phyloP scores from a whole-genome alignment of 2,113 vertebrate genomes.

The Gasterosteus nipponicus region DNA sequence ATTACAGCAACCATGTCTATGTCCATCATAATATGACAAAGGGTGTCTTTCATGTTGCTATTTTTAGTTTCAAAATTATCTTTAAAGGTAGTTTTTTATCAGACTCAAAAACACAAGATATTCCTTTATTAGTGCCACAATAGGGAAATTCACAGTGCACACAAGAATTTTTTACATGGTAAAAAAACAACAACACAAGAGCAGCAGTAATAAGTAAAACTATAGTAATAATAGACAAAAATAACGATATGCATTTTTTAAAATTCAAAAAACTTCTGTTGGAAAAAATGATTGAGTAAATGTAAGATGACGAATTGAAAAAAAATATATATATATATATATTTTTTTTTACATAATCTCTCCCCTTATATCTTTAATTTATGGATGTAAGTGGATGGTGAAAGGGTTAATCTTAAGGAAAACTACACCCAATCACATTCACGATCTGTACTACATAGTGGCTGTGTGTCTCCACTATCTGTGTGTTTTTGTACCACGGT shows the following conservation, averaged over 20 bases:
- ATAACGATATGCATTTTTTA: background rate
- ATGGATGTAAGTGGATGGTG: background rate
- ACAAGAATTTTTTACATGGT: too few species aligned
- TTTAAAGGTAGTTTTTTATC: background rate
- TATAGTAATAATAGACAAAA: background rate
- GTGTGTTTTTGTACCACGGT: conserved; percentile 65
- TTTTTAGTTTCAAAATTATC: background rate
- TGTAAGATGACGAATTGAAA: background rate
- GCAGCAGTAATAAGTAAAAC: too few species aligned
- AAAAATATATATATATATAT: too few species aligned
- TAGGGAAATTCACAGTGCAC: too few species aligned
- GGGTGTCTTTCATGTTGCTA: conserved; percentile 2
- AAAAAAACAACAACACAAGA: too few species aligned
- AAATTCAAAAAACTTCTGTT: background rate
- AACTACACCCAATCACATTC: background rate
- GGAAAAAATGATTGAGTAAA: background rate
- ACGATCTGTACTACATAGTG: conserved; percentile 18
- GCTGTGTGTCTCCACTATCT: conserved; percentile 47
- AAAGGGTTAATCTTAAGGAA: background rate
- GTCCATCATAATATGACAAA: background rate
- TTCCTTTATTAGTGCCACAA: too few species aligned
- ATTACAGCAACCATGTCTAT: conserved; percentile 27
- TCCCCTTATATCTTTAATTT: background rate
- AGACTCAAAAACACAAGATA: background rate
- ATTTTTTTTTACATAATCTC: background rate